phyloP scores from a whole-genome alignment of 2,113 vertebrate species.

The Propithecus coquereli region DNA sequence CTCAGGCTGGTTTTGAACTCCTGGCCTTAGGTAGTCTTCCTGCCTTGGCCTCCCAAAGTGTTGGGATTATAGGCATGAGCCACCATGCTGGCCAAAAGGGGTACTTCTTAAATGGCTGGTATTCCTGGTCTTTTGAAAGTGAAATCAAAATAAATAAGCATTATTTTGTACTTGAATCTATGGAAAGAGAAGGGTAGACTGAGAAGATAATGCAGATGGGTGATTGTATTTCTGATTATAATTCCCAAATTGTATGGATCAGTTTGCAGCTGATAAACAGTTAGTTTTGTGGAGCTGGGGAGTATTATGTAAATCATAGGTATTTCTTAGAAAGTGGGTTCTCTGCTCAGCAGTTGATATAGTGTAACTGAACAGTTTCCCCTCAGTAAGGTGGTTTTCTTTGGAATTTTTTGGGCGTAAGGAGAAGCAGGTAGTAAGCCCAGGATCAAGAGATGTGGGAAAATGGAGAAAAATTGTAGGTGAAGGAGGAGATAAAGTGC shows the following conservation, averaged over 20 bases:
- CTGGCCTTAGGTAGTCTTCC: too few species aligned
- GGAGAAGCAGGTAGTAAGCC: not conserved
- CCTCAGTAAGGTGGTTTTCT: not conserved
- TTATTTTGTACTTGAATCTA: conserved; percentile 23
- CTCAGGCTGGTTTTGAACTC: too few species aligned
- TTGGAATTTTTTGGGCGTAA: not conserved
- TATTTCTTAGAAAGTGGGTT: not conserved
- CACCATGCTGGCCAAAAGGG: not conserved
- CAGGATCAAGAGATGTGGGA: not conserved
- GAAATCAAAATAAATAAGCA: not conserved
- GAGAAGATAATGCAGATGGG: not conserved
- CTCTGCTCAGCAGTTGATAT: not conserved
- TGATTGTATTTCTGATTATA: not conserved
- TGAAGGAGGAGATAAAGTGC: not conserved
- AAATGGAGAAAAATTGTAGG: not conserved
- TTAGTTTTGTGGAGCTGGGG: not conserved
- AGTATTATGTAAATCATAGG: not conserved
- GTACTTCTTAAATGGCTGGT: not conserved
- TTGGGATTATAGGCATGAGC: too few species aligned
- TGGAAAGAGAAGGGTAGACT: not conserved
- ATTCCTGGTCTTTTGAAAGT: conserved; percentile 17
- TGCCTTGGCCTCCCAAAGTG: too few species aligned
- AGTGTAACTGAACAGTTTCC: not conserved
- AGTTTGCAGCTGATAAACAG: not conserved
- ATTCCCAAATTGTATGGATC: not conserved